Conservation (phyloP, 2,113 vertebrate species). For the Laterallus jamaicensis region DNA sequence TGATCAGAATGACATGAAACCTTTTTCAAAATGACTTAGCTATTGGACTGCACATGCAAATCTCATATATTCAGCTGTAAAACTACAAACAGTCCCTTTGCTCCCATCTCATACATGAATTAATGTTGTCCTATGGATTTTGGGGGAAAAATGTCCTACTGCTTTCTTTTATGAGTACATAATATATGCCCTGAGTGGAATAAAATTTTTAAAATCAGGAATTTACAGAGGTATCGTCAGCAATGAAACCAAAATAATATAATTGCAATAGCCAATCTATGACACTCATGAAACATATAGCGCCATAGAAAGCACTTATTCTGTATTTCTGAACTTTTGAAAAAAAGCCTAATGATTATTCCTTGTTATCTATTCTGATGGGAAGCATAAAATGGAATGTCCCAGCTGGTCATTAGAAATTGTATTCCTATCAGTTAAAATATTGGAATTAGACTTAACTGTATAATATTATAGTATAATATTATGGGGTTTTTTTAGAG, state of each 20-base stretch:
- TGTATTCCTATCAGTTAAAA: neutral
- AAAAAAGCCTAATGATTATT: neutral
- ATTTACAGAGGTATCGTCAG: neutral
- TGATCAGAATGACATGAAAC: neutral
- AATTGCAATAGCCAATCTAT: neutral
- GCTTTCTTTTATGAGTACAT: neutral
- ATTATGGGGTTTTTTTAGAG: neutral
- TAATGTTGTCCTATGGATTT: neutral
- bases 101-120: neutral
- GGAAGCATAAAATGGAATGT: neutral
- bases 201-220: neutral
- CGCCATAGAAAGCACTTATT: neutral
- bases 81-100: neutral
- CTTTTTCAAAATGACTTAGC: neutral
- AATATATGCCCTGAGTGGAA: neutral
- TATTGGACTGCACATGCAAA: neutral
- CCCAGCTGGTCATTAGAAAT: neutral
- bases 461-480: neutral
- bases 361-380: neutral
- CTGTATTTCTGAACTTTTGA: neutral
- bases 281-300: neutral
- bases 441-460: neutral
- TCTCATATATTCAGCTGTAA: neutral
- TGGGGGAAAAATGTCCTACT: neutral
- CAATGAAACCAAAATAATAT: neutral